Evolutionary conservation across 2,113 vertebrate genomes (phyloP), one percentile per base, ranked within the genome.

Genomic region (Erythrocercus mccallii): DNA sequence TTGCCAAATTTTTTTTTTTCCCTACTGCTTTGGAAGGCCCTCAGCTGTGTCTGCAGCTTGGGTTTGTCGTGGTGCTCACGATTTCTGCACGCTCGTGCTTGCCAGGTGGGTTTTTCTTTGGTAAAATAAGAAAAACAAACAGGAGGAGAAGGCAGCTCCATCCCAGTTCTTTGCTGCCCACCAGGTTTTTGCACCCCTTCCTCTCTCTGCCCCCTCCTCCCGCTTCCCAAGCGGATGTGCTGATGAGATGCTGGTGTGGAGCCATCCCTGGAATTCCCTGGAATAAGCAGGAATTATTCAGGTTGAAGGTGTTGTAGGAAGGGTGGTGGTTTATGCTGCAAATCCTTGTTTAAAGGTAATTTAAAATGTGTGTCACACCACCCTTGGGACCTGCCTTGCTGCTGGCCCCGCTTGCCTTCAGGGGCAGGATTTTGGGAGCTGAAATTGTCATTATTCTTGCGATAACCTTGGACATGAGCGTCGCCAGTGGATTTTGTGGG

Each of bases 11-110:
- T 24, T 8, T 21, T 11, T 44, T 19, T 30, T 10, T 1, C 5
- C 4, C 5, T 44, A 0, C 8, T 44, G 24, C 11, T 54, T 33
- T 60, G 69, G 6, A 38, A 54, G 25, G 21, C 28, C 33, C 1
- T 0, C 11, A 18, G 48, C 3, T 72, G 22, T 50, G 8, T 8
- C 42, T 77, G 8, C 23, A 62, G 19, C 23, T 45, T 69, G 45
- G 16, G 9, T n/a, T 84, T 74, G 24, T 64, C 0, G 0, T 3
- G 1, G 3, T n/a, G 21, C 16, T 77, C 33, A 0, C 1, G 3
- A 3, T 18, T 70, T 44, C 33, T 18, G 35, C 12, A 14, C 5
- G 13, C 1, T 8, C 30, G 10, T 2, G 0, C 6, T 65, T 58
- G 11, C n/a, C 42, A 28, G 42, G 40, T 33, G 12, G 18, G 23